Evolutionary conservation across 1,140 invertebrate genomes (phyloP).

Genomic region (Antheraea mylitta): DNA sequence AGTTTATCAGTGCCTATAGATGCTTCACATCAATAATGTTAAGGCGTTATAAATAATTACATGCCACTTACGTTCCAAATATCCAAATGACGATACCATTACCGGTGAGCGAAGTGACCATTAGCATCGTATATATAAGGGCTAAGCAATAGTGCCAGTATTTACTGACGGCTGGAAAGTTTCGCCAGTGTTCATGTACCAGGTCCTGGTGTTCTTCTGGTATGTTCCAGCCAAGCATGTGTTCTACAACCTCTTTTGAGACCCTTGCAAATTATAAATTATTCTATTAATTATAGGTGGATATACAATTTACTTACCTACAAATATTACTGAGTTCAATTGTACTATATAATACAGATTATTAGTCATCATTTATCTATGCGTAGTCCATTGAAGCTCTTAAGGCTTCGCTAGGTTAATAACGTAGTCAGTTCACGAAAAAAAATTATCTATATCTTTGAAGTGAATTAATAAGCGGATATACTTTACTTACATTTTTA

Average conservation of each 20-base stretch:
- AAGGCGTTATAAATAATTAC: no score
- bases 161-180: slow-evolving; percentile 83
- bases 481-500: slow-evolving; percentile 63
- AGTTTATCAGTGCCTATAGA: no score
- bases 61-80: slow-evolving; percentile 85
- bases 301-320: no score
- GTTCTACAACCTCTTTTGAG: slow-evolving; percentile 59
- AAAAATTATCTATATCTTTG: no score
- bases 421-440: no score
- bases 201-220: slow-evolving; percentile 84
- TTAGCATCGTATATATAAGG: slow-evolving; percentile 85
- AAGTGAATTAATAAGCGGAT: not conserved
- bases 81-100: slow-evolving; percentile 91
- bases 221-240: slow-evolving; percentile 84
- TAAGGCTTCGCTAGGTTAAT: no score
- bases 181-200: slow-evolving; percentile 86
- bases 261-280: slow-evolving; percentile 40
- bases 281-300: no score
- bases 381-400: no score
- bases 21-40: no score
- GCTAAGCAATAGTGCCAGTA: slow-evolving; percentile 87
- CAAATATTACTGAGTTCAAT: not conserved
- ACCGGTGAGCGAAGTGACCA: slow-evolving; percentile 84
- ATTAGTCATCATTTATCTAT: no score
- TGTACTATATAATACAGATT: no score